These are phyloP conservation scores for Spinibarbus caldwelli DNA, from an alignment of 2,797 vertebrate species.

Conservation along the genomic window DNA sequence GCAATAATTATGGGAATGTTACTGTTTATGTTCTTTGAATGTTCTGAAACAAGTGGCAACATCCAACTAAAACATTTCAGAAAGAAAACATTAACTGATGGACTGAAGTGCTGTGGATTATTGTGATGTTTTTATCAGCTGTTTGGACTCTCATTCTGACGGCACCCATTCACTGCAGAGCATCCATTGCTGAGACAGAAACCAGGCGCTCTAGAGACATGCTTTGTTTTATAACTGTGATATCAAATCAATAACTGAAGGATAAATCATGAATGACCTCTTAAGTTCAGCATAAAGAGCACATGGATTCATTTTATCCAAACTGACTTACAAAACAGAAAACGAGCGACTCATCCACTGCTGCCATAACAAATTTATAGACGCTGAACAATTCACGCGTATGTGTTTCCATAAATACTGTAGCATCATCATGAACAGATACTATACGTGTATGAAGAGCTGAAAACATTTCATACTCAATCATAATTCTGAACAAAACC, in stretches of 20 bases:
- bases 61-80: too few species aligned
- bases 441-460: not conserved
- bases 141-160: too few species aligned
- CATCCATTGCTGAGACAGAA: too few species aligned
- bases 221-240: not conserved
- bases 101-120: too few species aligned
- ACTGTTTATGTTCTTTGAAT: too few species aligned
- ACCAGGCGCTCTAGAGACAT: not conserved
- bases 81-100: too few species aligned
- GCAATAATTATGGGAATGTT: too few species aligned
- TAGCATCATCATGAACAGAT: not conserved
- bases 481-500: not conserved
- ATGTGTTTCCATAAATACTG: not conserved
- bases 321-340: not conserved
- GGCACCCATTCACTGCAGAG: too few species aligned
- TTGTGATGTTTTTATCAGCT: too few species aligned
- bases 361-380: not conserved
- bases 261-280: not conserved
- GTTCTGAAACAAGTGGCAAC: too few species aligned
- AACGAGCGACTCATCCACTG: not conserved
- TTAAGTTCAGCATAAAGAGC: not conserved
- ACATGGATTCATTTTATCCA: not conserved
- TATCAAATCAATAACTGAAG: not conserved
- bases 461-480: not conserved
- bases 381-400: not conserved